These are phyloP conservation scores for Magallana ariakensis DNA, from an alignment of 1,140 invertebrate species.

Conservation along the genomic window DNA sequence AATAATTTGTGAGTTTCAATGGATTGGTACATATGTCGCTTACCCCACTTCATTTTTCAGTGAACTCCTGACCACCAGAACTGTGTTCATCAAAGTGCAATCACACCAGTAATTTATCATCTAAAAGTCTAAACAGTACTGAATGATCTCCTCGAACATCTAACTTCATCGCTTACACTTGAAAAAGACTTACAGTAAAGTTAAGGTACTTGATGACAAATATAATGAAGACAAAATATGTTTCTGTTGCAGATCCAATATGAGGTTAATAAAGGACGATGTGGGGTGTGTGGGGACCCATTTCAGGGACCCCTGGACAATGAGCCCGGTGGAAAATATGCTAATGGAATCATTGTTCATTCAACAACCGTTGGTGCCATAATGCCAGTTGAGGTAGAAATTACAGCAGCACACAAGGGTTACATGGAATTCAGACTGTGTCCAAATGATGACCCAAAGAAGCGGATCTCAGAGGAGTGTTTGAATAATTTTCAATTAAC, in stretches of 20 bases:
- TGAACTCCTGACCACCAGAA: too few relatives aligned
- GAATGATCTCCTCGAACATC: too few relatives aligned
- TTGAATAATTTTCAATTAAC: slow-evolving; percentile 66
- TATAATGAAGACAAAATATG: too few relatives aligned
- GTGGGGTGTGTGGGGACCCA: slow-evolving; percentile 72
- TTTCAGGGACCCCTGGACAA: slow-evolving; percentile 77
- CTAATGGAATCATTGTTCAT: slow-evolving; percentile 74
- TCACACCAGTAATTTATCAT: too few relatives aligned
- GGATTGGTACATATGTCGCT: too few relatives aligned
- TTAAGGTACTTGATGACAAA: too few relatives aligned
- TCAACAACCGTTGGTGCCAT: slow-evolving; percentile 70
- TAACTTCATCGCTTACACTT: too few relatives aligned
- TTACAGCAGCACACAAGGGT: slow-evolving; percentile 81
- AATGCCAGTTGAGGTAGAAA: slow-evolving; percentile 63
- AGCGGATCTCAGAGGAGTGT: slow-evolving; percentile 66
- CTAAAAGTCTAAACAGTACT: too few relatives aligned
- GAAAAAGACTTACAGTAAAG: too few relatives aligned
- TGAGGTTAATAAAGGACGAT: slow-evolving; percentile 62
- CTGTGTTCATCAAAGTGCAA: too few relatives aligned
- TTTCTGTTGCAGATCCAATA: slow-evolving; percentile 69
- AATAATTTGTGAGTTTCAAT: too few relatives aligned
- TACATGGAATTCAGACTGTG: slow-evolving; percentile 94
- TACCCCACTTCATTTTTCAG: too few relatives aligned
- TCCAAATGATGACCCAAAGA: slow-evolving; percentile 81
- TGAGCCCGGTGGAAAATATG: slow-evolving; percentile 79